Evolutionary conservation across 2,797 vertebrate species (phyloP), one percentile per base, ranked within the genome.

Genomic region (Ctenosaura bakeri): DNA sequence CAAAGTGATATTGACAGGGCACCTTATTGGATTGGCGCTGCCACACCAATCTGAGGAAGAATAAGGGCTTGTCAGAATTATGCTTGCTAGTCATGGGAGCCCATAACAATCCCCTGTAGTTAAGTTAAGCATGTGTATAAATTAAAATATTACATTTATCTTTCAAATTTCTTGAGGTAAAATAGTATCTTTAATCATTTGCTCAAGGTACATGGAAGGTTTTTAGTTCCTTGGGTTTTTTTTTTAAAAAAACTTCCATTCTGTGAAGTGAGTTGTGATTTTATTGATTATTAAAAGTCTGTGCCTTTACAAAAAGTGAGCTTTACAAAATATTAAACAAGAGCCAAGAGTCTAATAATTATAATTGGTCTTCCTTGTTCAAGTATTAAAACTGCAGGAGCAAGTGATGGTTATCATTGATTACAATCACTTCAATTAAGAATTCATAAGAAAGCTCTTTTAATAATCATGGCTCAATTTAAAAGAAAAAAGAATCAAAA

Each of bases 371-470:
- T 91, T 91, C 88, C 80, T 88, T 0, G 91, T 83, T 88, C 69
- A 91, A 93, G 83, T 92, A 83, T 42, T 92, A 90, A 92, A 93
- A 92, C 90, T 89, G 78, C 84, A 82, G 89, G 0, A 91, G 56
- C 29, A 90, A 91, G 52, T 22, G 88, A 83, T 90, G 81, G 88
- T 59, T 92, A 69, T 14, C 74, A 92, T 90, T 95, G 93, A 94
- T 91, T 95, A 79, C 82, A 90, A 82, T 24, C 74, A 77, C 69
- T 92, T 91, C 3, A 73, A 42, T 78, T 35, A 87, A 86, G 56
- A 89, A 91, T 90, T 91, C 69, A 71, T 74, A 76, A 93, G 71
- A 6, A 80, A 20, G 12, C 83, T 0, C 3, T 91, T 91, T 89
- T 71, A 88, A 85, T 80, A 92, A 92, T 71, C 35, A 88, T 0